A percentile compares a stretch with the other conserved stretches of the same genome.
phyloP scores from a whole-genome alignment of 1,140 invertebrate species.

The roundworm (Caenorhabditis elegans) region WBcel235 BX284602.5:7827001-7827500 shows the following conservation, averaged over 20 bases:
- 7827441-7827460: too few species aligned
- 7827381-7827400: too few species aligned
- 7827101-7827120: background rate
- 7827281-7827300: background rate
- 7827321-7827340: too few species aligned
- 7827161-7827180: background rate
- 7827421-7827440: too few species aligned
- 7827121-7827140: slow-evolving; percentile 3
- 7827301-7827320: too few species aligned
- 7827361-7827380: too few species aligned
- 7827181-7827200: background rate
- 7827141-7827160: background rate
- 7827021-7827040: background rate
- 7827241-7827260: background rate
- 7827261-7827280: background rate
- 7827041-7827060: slow-evolving; percentile 8
- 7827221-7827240: background rate
- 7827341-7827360: too few species aligned
- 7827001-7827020: slow-evolving; percentile 15
- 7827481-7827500: too few species aligned
- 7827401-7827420: too few species aligned
- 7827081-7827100: background rate
- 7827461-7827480: too few species aligned
- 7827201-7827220: background rate
- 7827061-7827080: background rate